Percentiles rank a stretch among this genome's conserved stretches.
Evolutionary conservation across 2,113 vertebrate genomes (phyloP).

Genomic region (Bubalus kerabau): DNA sequence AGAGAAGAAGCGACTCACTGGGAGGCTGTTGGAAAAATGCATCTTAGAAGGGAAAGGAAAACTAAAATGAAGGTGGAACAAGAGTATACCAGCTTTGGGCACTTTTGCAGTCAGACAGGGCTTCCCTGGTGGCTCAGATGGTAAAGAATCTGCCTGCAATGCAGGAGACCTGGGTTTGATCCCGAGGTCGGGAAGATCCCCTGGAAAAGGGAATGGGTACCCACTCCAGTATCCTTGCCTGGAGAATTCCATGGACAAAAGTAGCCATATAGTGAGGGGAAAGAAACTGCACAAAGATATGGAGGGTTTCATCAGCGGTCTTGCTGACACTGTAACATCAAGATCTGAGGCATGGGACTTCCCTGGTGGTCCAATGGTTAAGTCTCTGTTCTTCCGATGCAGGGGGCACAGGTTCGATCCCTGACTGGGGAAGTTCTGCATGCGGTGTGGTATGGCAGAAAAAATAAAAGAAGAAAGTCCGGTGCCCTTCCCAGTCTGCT

Average conservation of each 20-base stretch:
- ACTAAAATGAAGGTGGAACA: neutral
- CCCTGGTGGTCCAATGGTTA: neutral
- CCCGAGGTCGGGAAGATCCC: rapidly evolving
- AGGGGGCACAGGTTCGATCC: neutral
- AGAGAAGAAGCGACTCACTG: neutral
- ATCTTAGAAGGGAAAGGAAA: neutral
- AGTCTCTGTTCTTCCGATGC: neutral
- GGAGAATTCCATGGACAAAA: neutral
- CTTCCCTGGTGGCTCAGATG: neutral
- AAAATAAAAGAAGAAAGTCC: neutral
- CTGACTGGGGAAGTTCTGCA: neutral
- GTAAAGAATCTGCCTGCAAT: neutral
- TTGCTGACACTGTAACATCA: neutral
- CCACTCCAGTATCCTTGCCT: neutral
- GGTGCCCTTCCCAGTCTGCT: neutral
- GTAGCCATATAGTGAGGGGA: neutral
- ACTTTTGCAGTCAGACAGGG: neutral
- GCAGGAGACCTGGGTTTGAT: neutral
- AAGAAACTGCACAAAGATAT: neutral
- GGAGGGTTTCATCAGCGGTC: neutral
- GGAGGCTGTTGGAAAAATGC: neutral
- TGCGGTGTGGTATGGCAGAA: neutral
- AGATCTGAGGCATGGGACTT: neutral
- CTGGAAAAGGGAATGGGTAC: neutral
- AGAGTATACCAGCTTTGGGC: neutral